Evolutionary conservation across 2,888 invertebrate genomes (phyloP), one percentile per base, ranked within the genome.

Genomic region (Folsomia candida): DNA sequence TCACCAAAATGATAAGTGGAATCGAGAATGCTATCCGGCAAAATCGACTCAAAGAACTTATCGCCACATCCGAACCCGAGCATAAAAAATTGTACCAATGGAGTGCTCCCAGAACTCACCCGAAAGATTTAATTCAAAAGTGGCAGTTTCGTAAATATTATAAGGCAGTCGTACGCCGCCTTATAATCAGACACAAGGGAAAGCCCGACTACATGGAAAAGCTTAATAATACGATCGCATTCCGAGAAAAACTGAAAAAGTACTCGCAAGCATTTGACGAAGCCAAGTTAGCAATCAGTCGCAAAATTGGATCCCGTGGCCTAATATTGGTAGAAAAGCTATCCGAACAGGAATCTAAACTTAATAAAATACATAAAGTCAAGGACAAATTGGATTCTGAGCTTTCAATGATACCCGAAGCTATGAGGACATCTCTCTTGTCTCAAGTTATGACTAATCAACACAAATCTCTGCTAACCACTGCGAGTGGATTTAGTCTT

Each of bases 41-140:
- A 4, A 37, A 72, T 9, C 68, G 67, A 27, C 11, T 70, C 1
- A 73, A 76, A 28, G 63, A 72, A 51, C 24, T 66, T 20, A 73
- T 76, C 27, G 73, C 69, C 25, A 68, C 69, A 24, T 66, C 66
- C 2, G 66, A 71, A 28, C 68, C 70, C 0, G 73, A 72, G 14
- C 71, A 73, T 25, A 68, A 71, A 1, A 70, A 76, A 27, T 54
- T 76, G 11, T 76, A 72, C 47, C 70, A 74, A 37, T 76, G 76
- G 76, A 69, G 68, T 28, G 72, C 63, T 14, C 74, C 72, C n/a
- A 65, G 67, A 2, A 24, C 65, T 14, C 66, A 72, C 11, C 75
- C 77, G 1, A 66, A 68, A 25, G 75, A 75, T 29, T 68, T 70
- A n/a, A 67, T 72, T 22, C 54, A 54, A 54, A 54, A 20, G 37